Evolutionary conservation across 1,140 invertebrate genomes (phyloP).

Genomic region (Portunus trituberculatus): DNA sequence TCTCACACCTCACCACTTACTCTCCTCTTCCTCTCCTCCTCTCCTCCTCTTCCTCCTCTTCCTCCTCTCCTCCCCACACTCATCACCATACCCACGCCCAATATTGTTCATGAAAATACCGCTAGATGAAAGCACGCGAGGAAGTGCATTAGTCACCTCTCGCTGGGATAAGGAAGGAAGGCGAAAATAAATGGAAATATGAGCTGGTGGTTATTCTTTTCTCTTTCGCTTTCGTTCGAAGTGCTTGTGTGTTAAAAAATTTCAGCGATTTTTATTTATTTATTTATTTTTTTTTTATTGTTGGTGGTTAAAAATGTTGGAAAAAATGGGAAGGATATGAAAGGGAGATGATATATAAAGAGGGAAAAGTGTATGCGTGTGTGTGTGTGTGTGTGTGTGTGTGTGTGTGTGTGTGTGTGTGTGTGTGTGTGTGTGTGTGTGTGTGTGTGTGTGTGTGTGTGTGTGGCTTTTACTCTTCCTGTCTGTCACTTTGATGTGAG

Average conservation of each 20-base stretch:
- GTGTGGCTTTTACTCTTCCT: too few species aligned
- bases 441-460: too few species aligned
- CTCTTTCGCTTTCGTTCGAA: not conserved
- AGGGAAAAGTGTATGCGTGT: not conserved
- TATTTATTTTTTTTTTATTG: too few species aligned
- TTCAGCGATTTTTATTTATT: too few species aligned
- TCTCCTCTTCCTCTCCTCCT: not conserved
- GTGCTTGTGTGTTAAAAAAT: too few species aligned
- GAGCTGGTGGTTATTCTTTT: not conserved
- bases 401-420: conserved; percentile 11
- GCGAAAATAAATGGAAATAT: not conserved
- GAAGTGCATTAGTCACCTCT: not conserved
- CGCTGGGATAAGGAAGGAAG: not conserved
- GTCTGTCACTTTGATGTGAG: too few species aligned
- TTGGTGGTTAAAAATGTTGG: not conserved
- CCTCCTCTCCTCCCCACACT: not conserved
- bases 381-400: conserved; percentile 20
- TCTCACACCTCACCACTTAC: not conserved
- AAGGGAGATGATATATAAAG: not conserved
- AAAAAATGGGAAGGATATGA: not conserved
- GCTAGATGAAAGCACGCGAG: not conserved
- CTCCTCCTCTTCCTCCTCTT: not conserved
- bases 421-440: conserved; percentile 4
- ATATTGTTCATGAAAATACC: not conserved
- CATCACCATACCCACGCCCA: not conserved